A percentile compares a stretch with the other conserved stretches of the same genome.
These are phyloP conservation scores for Teleiodes luculella DNA, from an alignment of 2,888 invertebrate species.

Conservation along the genomic window DNA sequence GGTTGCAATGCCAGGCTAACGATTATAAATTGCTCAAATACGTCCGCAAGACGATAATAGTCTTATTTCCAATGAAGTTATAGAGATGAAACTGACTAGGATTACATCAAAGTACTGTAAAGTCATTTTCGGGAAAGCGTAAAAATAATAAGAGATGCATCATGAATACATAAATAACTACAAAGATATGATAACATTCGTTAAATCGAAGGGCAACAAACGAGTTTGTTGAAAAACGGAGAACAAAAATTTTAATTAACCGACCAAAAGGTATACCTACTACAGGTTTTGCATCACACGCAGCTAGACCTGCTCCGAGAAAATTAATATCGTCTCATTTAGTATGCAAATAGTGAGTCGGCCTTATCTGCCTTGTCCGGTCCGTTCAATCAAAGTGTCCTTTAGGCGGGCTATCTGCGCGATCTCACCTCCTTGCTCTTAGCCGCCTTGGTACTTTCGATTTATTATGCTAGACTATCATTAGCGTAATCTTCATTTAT, in stretches of 20 bases:
- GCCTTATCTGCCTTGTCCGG: slow-evolving; percentile 68
- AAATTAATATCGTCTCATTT: slow-evolving; percentile 74
- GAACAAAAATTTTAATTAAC: slow-evolving; percentile 11
- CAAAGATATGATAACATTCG: slow-evolving; percentile 2
- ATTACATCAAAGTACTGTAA: no score
- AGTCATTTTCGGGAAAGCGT: no score
- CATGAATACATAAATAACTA: neutral
- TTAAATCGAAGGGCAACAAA: slow-evolving; percentile 5
- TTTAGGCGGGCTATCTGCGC: slow-evolving; percentile 61
- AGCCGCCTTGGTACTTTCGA: slow-evolving; percentile 58
- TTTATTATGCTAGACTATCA: slow-evolving; percentile 59
- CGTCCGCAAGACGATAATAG: neutral
- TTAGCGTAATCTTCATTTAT: slow-evolving; percentile 53
- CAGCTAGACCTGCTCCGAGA: slow-evolving; percentile 39
- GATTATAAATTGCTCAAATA: slow-evolving; percentile 15
- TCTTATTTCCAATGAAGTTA: neutral
- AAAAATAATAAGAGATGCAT: neutral
- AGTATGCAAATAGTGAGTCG: slow-evolving; percentile 70
- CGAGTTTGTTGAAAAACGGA: neutral
- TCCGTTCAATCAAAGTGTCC: slow-evolving; percentile 76
- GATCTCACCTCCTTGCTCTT: slow-evolving; percentile 54
- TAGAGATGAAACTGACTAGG: no score
- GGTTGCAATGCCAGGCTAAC: slow-evolving; percentile 8
- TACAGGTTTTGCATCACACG: slow-evolving; percentile 14
- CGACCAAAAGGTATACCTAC: slow-evolving; percentile 8